A percentile compares a stretch with the other conserved stretches of the same genome.
phyloP scores from a whole-genome alignment of 2,113 vertebrate genomes.

The Mesitornis unicolor region DNA sequence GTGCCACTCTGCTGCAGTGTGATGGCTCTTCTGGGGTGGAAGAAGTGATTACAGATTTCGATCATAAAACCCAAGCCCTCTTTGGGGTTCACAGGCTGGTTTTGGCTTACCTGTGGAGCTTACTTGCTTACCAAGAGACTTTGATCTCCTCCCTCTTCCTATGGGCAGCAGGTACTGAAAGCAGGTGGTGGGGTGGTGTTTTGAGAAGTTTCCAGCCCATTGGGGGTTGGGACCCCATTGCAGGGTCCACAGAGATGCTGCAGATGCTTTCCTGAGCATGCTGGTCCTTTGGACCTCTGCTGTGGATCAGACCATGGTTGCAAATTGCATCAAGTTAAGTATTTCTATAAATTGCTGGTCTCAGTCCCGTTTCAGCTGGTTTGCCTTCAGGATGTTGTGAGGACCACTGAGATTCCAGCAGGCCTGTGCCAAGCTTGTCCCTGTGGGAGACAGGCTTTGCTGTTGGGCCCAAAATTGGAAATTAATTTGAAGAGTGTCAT shows the following conservation, averaged over 20 bases:
- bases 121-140: not conserved
- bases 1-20: rapidly evolving
- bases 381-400: not conserved
- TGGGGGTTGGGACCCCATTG: too few species aligned
- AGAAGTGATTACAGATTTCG: not conserved
- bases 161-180: not conserved
- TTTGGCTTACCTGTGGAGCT: not conserved
- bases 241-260: not conserved
- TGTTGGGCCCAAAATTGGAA: not conserved
- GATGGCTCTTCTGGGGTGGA: not conserved
- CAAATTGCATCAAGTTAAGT: not conserved
- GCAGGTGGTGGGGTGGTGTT: not conserved
- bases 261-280: not conserved
- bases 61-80: not conserved
- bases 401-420: not conserved
- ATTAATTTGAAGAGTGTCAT: not conserved
- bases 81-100: not conserved
- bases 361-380: not conserved
- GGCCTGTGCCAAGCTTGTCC: not conserved
- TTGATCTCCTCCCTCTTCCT: not conserved
- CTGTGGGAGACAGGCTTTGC: not conserved
- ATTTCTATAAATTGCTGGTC: not conserved
- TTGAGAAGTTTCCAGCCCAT: rapidly evolving
- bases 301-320: not conserved
- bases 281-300: not conserved